These are phyloP conservation scores for Apis dorsata DNA, from an alignment of 1,140 invertebrate species.

Conservation along the genomic window DNA sequence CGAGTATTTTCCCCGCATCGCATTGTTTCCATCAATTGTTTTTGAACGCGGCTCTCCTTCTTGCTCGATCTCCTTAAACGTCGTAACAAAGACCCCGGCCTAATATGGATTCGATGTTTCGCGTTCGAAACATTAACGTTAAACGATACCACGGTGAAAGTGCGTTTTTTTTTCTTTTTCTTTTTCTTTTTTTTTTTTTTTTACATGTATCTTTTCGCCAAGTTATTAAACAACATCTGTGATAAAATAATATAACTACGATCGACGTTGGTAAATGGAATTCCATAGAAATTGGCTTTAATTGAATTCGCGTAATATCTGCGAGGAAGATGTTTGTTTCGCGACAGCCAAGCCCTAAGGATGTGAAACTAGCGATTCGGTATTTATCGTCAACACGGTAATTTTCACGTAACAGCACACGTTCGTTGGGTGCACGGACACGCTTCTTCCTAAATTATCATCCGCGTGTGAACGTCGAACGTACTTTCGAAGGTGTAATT, in stretches of 20 bases:
- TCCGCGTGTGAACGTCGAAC: not conserved
- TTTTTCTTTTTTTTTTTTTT: too few species aligned
- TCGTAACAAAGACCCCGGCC: not conserved
- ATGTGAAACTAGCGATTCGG: slow-evolving; percentile 33
- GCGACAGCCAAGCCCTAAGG: not conserved
- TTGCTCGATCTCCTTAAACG: not conserved
- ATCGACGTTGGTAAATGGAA: too few species aligned
- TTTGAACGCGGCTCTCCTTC: not conserved
- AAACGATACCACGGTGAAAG: slow-evolving; percentile 10
- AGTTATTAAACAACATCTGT: too few species aligned
- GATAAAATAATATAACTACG: too few species aligned
- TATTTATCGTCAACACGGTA: slow-evolving; percentile 26
- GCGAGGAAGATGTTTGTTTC: not conserved
- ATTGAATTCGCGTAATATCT: slow-evolving; percentile 24
- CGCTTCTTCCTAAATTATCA: slow-evolving; percentile 17
- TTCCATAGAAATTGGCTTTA: not conserved
- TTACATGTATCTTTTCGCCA: too few species aligned
- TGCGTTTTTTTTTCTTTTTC: not conserved
- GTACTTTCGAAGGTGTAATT: slow-evolving; percentile 32
- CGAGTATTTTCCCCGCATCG: not conserved
- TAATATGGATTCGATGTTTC: not conserved
- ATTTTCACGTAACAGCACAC: slow-evolving; percentile 39
- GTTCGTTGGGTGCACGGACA: not conserved
- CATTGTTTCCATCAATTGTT: slow-evolving; percentile 3
- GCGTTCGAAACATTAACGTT: not conserved